These are phyloP conservation scores for Capitella teleta DNA, from an alignment of 1,140 invertebrate species.

Conservation along the genomic window DNA sequence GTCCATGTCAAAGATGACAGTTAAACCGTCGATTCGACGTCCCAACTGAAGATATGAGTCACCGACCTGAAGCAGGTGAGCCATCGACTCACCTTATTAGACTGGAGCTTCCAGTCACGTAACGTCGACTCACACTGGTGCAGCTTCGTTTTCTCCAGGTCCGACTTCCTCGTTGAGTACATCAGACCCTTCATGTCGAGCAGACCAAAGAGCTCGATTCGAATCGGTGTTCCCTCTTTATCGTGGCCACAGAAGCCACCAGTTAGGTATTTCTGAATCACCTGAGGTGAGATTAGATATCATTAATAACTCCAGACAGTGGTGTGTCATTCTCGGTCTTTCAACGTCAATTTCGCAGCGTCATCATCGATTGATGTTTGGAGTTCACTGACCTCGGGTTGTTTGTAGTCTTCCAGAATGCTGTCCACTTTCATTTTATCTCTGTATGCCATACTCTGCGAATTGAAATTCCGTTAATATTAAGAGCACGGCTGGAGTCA, in stretches of 20 bases:
- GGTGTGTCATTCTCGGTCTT: not conserved
- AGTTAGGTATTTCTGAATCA: slow-evolving; percentile 58
- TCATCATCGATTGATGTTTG: not conserved
- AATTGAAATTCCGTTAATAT: slow-evolving; percentile 11
- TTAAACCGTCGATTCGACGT: slow-evolving; percentile 42
- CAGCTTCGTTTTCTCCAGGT: slow-evolving; percentile 42
- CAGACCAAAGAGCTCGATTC: slow-evolving; percentile 36
- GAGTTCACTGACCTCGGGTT: slow-evolving; percentile 47
- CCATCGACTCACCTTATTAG: slow-evolving; percentile 18
- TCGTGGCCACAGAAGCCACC: slow-evolving; percentile 67
- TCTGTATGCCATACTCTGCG: slow-evolving; percentile 60
- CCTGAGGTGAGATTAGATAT: slow-evolving; percentile 9
- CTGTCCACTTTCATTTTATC: slow-evolving; percentile 64
- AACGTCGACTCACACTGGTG: slow-evolving; percentile 25
- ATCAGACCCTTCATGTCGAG: slow-evolving; percentile 55
- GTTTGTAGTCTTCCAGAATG: slow-evolving; percentile 52
- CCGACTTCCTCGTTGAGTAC: slow-evolving; percentile 59
- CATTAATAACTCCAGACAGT: not conserved
- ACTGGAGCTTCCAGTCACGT: slow-evolving; percentile 19
- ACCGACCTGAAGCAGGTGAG: not conserved
- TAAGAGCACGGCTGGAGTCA: not conserved
- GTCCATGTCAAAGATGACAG: slow-evolving; percentile 77
- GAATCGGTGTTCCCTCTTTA: slow-evolving; percentile 64
- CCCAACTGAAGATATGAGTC: slow-evolving; percentile 44
- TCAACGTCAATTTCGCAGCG: not conserved